Conservation (phyloP, 1,140 invertebrate species). For the Oncopeltus fasciatus region DNA sequence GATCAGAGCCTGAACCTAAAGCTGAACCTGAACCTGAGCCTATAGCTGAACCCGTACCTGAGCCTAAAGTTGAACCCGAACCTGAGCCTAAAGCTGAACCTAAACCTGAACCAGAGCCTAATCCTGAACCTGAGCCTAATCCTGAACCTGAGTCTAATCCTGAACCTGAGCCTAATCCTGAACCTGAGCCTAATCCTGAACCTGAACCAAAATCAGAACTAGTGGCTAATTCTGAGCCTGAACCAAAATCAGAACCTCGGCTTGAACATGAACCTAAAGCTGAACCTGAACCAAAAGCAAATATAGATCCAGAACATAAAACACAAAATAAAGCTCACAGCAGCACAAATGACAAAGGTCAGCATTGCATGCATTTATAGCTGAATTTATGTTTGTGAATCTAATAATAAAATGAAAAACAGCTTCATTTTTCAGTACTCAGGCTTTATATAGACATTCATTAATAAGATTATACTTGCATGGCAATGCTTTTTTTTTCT, state of each 20-base stretch:
- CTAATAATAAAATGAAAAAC: too few relatives aligned
- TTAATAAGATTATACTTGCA: too few relatives aligned
- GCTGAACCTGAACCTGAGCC: not conserved
- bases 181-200: constrained; percentile 25
- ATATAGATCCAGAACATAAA: constrained; percentile 27
- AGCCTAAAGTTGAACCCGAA: not conserved
- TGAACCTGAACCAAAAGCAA: constrained; percentile 34
- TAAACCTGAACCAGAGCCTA: not conserved
- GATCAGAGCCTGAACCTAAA: not conserved
- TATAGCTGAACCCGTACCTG: not conserved
- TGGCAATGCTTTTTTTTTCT: too few relatives aligned
- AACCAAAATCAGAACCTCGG: constrained; percentile 23
- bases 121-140: not conserved
- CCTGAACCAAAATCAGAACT: not conserved
- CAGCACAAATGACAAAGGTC: not conserved
- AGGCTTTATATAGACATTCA: too few relatives aligned
- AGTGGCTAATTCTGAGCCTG: not conserved
- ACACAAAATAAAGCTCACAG: not conserved
- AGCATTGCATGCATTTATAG: not conserved
- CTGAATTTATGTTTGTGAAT: too few relatives aligned
- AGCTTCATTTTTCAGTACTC: too few relatives aligned
- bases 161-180: not conserved
- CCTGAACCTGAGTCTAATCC: not conserved
- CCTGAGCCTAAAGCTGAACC: not conserved
- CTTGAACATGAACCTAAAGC: constrained; percentile 30